A percentile compares a stretch with the other conserved stretches of the same genome.
phyloP scores from a whole-genome alignment of 2,113 vertebrate genomes.

The Macaca nemestrina region DNA sequence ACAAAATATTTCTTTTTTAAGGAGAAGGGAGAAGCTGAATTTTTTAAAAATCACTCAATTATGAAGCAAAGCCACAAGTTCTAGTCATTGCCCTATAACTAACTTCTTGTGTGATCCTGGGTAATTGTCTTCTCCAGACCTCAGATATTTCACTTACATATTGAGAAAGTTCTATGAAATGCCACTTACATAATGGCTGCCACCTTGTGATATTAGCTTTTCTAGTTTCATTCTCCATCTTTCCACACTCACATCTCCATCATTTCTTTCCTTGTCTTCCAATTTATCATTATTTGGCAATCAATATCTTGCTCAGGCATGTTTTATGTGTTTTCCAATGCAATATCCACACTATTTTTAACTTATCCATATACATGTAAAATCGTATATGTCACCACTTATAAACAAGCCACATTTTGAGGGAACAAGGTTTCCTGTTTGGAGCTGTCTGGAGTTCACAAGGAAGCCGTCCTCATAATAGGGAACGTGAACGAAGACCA shows the following conservation, averaged over 20 bases:
- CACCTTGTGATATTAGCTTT: neutral
- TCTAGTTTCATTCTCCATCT: neutral
- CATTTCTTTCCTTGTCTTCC: neutral
- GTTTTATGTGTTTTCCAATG: neutral
- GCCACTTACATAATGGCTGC: neutral
- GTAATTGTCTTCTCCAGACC: neutral
- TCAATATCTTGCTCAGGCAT: neutral
- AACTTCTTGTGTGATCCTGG: neutral
- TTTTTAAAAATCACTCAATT: neutral
- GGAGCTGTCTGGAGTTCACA: neutral
- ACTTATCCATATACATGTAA: neutral
- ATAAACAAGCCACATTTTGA: neutral
- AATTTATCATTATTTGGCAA: neutral
- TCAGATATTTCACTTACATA: neutral
- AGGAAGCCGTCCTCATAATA: neutral
- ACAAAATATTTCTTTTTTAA: neutral
- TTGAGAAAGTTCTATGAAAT: neutral
- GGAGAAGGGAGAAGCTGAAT: neutral
- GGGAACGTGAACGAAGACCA: neutral
- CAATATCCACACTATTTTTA: neutral
- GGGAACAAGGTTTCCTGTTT: neutral
- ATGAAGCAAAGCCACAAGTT: neutral
- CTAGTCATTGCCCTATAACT: neutral
- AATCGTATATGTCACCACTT: neutral
- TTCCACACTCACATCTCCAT: neutral